Evolutionary conservation across 2,113 vertebrate species (phyloP), one percentile per base, ranked within the genome.

Genomic region (Colaptes auratus): DNA sequence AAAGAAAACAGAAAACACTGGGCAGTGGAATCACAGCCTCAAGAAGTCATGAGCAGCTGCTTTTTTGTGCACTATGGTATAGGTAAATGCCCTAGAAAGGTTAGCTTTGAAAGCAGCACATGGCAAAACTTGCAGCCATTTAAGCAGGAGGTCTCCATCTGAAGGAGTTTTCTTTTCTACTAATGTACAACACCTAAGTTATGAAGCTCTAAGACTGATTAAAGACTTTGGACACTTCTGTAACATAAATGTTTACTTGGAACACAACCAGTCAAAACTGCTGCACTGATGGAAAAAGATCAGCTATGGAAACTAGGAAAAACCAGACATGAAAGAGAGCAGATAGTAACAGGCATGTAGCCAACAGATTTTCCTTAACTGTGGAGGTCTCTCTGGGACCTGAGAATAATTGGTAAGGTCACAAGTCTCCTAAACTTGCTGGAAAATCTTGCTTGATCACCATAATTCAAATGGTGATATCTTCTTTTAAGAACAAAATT

Each of bases 1-100:
- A 11, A 92, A 70, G n/a, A 67, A 17, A 87, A 91, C 52, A 85
- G 89, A 94, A 94, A 88, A 80, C 93, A 91, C 65, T 92, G 87
- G 89, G 61, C 58, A 94, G 46, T 36, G 55, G 39, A 77, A 91
- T 42, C 72, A 82, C 27, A 85, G 52, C 56, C 28, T 81, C 56
- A 44, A 90, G 72, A 94, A 88, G 58, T 71, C 17, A 3, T 3
- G 33, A 9, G 4, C 82, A 74, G 60, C 69, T 88, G 88, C 52
- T 35, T 89, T 88, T 74, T 71, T 39, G 31, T 42, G 67, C n/a
- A 7, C 17, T 35, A 20, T n/a, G 30, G 36, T 60, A 66, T 4
- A 25, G 35, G 28, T 15, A 70, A 82, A 70, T 33, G 55, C 0
- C 6, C 56, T 33, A 21, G 52, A 56, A 82, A 88, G 67, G 39